Percentiles rank a stretch among this genome's conserved stretches.
phyloP scores from a whole-genome alignment of 2,797 vertebrate genomes.

The Chloroceryle inda region DNA sequence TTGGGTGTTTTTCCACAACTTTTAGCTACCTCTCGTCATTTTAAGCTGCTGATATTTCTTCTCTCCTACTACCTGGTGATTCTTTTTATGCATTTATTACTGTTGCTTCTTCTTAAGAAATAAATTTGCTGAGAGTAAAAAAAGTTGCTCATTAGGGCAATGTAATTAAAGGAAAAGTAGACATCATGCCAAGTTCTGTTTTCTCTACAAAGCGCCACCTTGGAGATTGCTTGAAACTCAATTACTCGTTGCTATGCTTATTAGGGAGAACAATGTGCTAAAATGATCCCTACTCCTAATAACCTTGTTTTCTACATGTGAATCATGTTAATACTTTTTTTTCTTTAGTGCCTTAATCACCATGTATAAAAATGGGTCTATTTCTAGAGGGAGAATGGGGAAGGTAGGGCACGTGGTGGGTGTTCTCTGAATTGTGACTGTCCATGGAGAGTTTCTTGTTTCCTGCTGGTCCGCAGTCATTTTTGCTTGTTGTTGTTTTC shows the following conservation, averaged over 20 bases:
- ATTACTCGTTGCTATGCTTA: constrained; percentile 77
- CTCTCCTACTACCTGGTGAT: neutral
- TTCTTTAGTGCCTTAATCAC: constrained; percentile 51
- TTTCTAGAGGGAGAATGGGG: constrained; percentile 9
- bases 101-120: constrained; percentile 58
- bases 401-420: neutral
- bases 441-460: neutral
- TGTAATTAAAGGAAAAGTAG: constrained; percentile 79
- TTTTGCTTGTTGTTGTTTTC: constrained; percentile 1
- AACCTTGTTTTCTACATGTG: constrained; percentile 77
- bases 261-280: constrained; percentile 76
- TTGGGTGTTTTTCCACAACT: neutral
- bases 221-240: constrained; percentile 79
- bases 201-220: constrained; percentile 70
- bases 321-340: constrained; percentile 68
- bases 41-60: neutral
- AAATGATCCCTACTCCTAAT: constrained; percentile 73
- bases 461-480: neutral
- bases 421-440: constrained; percentile 30
- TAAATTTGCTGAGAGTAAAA: constrained; percentile 59
- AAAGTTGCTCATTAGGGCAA: constrained; percentile 73
- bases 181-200: constrained; percentile 69
- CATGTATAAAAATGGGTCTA: constrained; percentile 14
- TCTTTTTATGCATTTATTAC: constrained; percentile 33
- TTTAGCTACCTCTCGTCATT: constrained; percentile 11